phyloP scores from a whole-genome alignment of 2,888 invertebrate species.

The Buathra laborator region DNA sequence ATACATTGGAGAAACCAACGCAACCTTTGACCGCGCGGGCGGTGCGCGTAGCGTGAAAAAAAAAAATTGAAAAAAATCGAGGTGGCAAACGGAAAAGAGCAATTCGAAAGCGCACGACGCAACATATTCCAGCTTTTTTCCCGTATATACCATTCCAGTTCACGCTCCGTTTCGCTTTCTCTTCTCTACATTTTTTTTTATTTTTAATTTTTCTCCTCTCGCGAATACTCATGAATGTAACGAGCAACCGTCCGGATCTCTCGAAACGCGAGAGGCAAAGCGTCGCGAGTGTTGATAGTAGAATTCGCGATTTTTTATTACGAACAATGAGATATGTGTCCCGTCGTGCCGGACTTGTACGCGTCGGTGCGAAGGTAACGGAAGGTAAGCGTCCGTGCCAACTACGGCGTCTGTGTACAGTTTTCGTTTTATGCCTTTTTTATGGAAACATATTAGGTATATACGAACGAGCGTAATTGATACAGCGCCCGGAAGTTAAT shows the following conservation, averaged over 20 bases:
- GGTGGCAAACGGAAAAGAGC: constrained; percentile 17
- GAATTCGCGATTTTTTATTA: too few relatives aligned
- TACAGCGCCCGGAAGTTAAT: background rate
- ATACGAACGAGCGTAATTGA: background rate
- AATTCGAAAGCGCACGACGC: background rate
- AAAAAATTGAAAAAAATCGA: background rate
- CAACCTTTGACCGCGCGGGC: constrained; percentile 27
- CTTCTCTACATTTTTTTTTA: background rate
- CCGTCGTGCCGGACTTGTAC: too few relatives aligned
- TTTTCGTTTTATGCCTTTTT: background rate
- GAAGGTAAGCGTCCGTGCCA: too few relatives aligned
- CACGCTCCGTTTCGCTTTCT: background rate
- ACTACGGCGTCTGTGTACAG: background rate
- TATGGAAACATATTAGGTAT: background rate
- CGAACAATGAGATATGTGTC: too few relatives aligned
- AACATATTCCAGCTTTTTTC: constrained; percentile 30
- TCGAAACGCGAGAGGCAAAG: background rate
- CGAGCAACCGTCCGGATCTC: background rate
- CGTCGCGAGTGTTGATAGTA: too few relatives aligned
- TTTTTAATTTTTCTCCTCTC: background rate
- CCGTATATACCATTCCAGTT: constrained; percentile 2
- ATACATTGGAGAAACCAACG: background rate
- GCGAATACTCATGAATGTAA: background rate
- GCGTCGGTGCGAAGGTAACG: too few relatives aligned
- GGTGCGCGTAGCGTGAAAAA: background rate